These are phyloP conservation scores for Sminthurinus signatus DNA, from an alignment of 1,140 invertebrate species.

Conservation along the genomic window DNA sequence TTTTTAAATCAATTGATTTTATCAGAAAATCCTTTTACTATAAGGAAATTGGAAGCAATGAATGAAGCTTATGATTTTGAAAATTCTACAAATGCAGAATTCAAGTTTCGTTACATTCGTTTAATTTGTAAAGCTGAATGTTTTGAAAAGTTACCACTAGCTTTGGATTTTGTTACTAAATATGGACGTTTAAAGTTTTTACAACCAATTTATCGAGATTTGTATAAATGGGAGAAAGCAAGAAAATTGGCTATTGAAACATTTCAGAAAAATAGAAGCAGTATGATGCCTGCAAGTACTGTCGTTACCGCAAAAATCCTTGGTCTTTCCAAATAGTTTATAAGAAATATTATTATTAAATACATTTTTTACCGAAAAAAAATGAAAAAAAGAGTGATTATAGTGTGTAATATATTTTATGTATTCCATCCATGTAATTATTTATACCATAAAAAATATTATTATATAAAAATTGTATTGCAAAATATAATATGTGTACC, in stretches of 20 bases:
- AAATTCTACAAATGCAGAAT: slow-evolving; percentile 59
- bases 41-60: slow-evolving; percentile 57
- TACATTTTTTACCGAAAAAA: too few species aligned
- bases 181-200: slow-evolving; percentile 80
- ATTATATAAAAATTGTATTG: too few species aligned
- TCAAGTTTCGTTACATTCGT: slow-evolving; percentile 73
- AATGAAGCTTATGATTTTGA: slow-evolving; percentile 63
- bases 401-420: too few species aligned
- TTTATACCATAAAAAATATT: too few species aligned
- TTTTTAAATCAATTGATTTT: slow-evolving; percentile 66
- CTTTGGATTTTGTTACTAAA: slow-evolving; percentile 68
- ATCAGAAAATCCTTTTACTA: slow-evolving; percentile 47
- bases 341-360: too few species aligned
- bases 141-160: slow-evolving; percentile 55
- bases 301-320: slow-evolving; percentile 69
- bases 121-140: slow-evolving; percentile 67
- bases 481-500: too few species aligned
- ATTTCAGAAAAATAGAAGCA: slow-evolving; percentile 60
- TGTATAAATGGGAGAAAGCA: slow-evolving; percentile 60
- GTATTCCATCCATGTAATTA: too few species aligned
- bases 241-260: slow-evolving; percentile 62
- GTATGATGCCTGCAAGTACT: slow-evolving; percentile 76
- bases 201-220: slow-evolving; percentile 34
- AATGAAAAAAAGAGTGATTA: too few species aligned
- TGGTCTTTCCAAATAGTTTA: too few species aligned